Evolutionary conservation across 2,113 vertebrate genomes (phyloP).

Genomic region (Uropsilus gracilis): DNA sequence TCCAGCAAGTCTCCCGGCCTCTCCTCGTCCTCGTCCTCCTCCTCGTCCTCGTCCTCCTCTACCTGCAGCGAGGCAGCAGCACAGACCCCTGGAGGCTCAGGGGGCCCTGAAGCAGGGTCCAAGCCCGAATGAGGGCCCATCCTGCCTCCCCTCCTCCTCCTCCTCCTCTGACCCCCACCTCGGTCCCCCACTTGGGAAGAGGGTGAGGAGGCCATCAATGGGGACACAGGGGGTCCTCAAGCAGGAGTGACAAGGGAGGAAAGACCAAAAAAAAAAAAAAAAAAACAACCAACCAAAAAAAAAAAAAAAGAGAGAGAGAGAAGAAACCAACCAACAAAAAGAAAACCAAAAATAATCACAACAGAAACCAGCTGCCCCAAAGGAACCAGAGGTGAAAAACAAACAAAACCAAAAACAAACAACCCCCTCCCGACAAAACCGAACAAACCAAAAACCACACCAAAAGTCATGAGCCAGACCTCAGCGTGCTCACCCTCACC

Average conservation of each 20-base stretch:
- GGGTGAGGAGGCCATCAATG: constrained; percentile 84
- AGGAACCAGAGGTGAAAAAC: constrained; percentile 80
- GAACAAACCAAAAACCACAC: constrained; percentile 78
- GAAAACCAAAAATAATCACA: constrained; percentile 91
- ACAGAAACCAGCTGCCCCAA: constrained; percentile 88
- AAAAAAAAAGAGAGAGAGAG: constrained; percentile 84
- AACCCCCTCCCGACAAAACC: constrained; percentile 45
- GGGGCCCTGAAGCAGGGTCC: constrained; percentile 84
- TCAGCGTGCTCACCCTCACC: constrained; percentile 67
- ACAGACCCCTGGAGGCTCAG: constrained; percentile 89
- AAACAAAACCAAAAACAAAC: constrained; percentile 70
- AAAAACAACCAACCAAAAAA: constrained; percentile 81
- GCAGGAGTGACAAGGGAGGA: constrained; percentile 70
- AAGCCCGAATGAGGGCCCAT: constrained; percentile 87
- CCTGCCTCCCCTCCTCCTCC: constrained; percentile 80
- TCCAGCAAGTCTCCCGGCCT: constrained; percentile 88
- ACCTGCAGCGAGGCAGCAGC: constrained; percentile 89
- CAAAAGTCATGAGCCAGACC: constrained; percentile 73
- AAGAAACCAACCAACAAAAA: constrained; percentile 86
- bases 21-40: constrained; percentile 87
- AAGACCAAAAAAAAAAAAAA: constrained; percentile 77
- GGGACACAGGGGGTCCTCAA: constrained; percentile 59
- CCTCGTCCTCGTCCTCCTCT: constrained; percentile 86
- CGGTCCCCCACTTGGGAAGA: constrained; percentile 72
- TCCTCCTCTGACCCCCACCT: constrained; percentile 78